Base-by-base conservation (phyloP, 2,888 invertebrate genomes). In the Tholera decimalis region DNA sequence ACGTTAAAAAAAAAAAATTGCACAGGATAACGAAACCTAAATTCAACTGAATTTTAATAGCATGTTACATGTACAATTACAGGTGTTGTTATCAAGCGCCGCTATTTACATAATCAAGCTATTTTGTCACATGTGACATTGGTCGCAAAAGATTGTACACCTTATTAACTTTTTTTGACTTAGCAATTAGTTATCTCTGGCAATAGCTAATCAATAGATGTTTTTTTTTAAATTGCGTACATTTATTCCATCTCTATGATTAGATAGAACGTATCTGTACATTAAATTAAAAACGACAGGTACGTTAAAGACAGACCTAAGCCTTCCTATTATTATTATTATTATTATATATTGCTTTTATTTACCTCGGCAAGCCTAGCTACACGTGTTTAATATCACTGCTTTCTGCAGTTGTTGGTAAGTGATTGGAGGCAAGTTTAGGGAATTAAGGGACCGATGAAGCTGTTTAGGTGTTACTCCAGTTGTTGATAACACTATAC, bases 61-160 rank as follows among this genome's bases (percentile, higher is more conserved):
- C 20, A 35, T n/a, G 2, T 18, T 15, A 6, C 9, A 22, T 35
- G 11, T n/a, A n/a, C n/a, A 44, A 41, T 35, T 28, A 26, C 44
- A 18, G 46, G 44, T 18, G 22, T 30, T 64, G 28, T 37, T 53
- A 37, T 64, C 44, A 51, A 44, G 28, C 28, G 3, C 51, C 20
- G 22, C 11, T 44, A 64, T 51, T 63, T 51, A 64, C 28, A 9
- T 22, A 22, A 13, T 22, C 37, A 18, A 64, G 63, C 18, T 30
- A 41, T 37, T 30, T n/a, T 26, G 51, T 46, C 24, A 39, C 54
- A 35, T 35, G 28, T 56, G 54, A 18, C 39, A 41, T 65, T 41
- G 15, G n/a, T 9, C 18, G 43, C 49, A 49, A 56, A 56, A 20
- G 13, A 57, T 37, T 67, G 30, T 9, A 51, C 15, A 46, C 68